Conservation (phyloP, 1,140 invertebrate species). For the Antheraea pernyi region DNA sequence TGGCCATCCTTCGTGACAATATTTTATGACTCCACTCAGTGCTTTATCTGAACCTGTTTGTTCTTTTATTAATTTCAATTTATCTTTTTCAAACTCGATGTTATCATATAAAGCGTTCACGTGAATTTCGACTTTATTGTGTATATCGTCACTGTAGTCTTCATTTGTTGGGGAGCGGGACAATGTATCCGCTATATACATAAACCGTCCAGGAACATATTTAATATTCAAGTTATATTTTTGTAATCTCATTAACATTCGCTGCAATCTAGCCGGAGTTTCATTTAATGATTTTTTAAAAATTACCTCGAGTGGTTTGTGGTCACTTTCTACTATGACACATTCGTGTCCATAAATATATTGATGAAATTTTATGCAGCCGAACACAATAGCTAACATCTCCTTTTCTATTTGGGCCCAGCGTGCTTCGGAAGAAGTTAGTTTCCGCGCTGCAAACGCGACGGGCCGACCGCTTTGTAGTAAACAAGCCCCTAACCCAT, state of each 20-base stretch:
- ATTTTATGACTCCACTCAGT: slow-evolving; percentile 12
- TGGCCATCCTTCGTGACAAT: slow-evolving; percentile 19
- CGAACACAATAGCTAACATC: slow-evolving; percentile 11
- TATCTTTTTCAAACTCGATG: slow-evolving; percentile 17
- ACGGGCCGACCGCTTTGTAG: slow-evolving; percentile 9
- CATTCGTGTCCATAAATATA: slow-evolving; percentile 11
- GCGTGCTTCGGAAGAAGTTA: not conserved
- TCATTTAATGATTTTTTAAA: too few relatives aligned
- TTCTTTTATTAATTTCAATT: slow-evolving; percentile 14
- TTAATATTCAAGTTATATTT: too few relatives aligned
- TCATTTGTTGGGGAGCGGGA: slow-evolving; percentile 42
- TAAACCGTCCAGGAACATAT: too few relatives aligned
- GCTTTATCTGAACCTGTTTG: slow-evolving; percentile 13
- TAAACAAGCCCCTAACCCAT: not conserved
- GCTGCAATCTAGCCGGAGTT: too few relatives aligned
- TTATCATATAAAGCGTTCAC: slow-evolving; percentile 18
- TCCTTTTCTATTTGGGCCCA: slow-evolving; percentile 13
- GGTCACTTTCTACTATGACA: slow-evolving; percentile 6
- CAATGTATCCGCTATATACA: slow-evolving; percentile 68
- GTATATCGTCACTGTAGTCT: slow-evolving; percentile 21
- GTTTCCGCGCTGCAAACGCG: slow-evolving; percentile 7
- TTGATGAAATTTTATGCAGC: slow-evolving; percentile 13
- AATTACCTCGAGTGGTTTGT: slow-evolving; percentile 17
- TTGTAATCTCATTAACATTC: too few relatives aligned
- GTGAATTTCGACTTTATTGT: slow-evolving; percentile 10